Evolutionary conservation across 1,140 invertebrate species (phyloP), one percentile per base, ranked within the genome.

Genomic region (Drosophila ercepeae): DNA sequence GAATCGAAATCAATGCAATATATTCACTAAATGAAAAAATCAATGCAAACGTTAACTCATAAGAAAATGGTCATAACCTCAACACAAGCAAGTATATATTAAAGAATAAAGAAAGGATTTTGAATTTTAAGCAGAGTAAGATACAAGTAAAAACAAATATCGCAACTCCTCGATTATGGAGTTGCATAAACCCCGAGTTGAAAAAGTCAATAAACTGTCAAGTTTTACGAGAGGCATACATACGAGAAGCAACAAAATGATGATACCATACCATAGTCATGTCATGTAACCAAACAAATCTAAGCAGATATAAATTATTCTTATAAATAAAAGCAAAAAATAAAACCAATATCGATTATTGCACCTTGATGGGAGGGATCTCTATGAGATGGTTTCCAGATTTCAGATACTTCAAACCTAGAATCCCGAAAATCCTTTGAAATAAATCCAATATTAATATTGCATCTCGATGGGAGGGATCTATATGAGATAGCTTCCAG

Each of bases 301-400:
- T 89, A 89, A 89, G 78, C 78, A 90, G 88, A 90, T 88, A 83
- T 89, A 88, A 86, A 90, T 90, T 90, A 90, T 90, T 90, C 88
- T 90, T 90, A 90, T 90, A 90, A 84, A 88, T 90, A 90, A 90
- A 89, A 82, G 54, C 42, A 55, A 42, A 83, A 83, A 73, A 58
- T 55, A 25, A 84, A 84, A 64, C 45, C 48, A 71, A 75, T 49
- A 36, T 9, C 45, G 11, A 16, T 19, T 2, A 0, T 48, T 9
- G 0, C 41, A 13, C 27, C 14, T 18, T 21, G 11, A 48, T 21
- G 16, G 23, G 32, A 13, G 3, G 4, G 4, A 32, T 11, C 29
- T 32, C 7, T 32, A n/a, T n/a, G n/a, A n/a, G n/a, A n/a, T n/a
- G n/a, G n/a, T 34, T 9, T 48, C 36, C 36, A 14, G 3, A 16